These are phyloP conservation scores for Phataginus tetradactyla DNA, from an alignment of 2,797 vertebrate genomes.

Conservation along the genomic window DNA sequence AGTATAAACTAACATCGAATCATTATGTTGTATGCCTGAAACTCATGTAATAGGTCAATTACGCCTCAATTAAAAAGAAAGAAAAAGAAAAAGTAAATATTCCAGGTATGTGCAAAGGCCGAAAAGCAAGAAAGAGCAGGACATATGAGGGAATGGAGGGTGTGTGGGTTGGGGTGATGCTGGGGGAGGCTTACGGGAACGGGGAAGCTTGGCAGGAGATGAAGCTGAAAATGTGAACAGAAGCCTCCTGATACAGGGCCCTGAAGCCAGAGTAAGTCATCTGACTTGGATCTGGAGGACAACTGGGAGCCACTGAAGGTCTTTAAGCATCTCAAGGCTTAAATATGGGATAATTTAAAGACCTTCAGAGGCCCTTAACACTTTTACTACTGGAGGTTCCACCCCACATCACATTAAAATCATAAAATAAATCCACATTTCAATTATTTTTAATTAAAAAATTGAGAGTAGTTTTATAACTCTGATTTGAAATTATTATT, in stretches of 20 bases:
- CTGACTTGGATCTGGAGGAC: background rate
- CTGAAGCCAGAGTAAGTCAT: background rate
- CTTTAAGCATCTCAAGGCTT: background rate
- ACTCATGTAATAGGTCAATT: background rate
- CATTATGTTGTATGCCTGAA: background rate
- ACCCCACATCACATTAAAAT: background rate
- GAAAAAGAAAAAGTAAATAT: background rate
- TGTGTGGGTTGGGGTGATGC: too few relatives aligned
- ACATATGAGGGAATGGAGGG: too few relatives aligned
- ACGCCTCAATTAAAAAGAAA: background rate
- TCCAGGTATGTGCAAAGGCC: background rate
- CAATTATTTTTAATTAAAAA: background rate
- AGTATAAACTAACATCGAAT: background rate
- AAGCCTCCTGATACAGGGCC: background rate
- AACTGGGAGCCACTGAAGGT: background rate
- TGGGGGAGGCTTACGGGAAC: background rate
- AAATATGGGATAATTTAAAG: background rate
- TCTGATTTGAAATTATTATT: background rate
- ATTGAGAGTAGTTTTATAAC: background rate
- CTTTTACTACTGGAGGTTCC: background rate
- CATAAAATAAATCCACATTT: background rate
- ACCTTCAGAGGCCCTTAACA: too few relatives aligned
- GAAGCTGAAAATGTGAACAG: background rate
- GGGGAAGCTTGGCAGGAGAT: background rate
- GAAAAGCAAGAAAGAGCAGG: background rate